Base-by-base conservation (phyloP, 2,888 invertebrate genomes). In the Epirrita christyi region DNA sequence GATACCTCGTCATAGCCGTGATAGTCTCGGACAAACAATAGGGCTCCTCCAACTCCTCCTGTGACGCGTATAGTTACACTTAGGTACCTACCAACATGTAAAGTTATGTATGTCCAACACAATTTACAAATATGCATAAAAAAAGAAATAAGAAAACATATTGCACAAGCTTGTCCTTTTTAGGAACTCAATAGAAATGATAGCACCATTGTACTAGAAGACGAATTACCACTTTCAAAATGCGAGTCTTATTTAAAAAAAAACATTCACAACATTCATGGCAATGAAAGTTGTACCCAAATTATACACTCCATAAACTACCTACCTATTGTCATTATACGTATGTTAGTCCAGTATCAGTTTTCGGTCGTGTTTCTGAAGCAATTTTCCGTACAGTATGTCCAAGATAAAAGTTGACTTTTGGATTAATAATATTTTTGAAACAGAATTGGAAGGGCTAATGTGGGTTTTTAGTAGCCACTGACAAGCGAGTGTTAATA, bases 381-480 rank as follows among this genome's bases (percentile, higher is more conserved):
- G 73, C 69, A 72, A 80, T 51, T 82, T 81, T 82, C 72, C 76
- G 74, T 74, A 21, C 21, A 21, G 21, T 21, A 21, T 21, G 21
- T 21, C 21, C 21, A 21, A 21, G 21, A 21, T 21, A 21, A 21
- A 21, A 21, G 2, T 21, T 21, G 2, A 21, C 21, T 21, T 3
- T 4, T 21, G 21, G 21, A 21, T 3, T 21, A 3, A 21, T 21
- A n/a, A n/a, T n/a, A n/a, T n/a, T n/a, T n/a, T n/a, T n/a, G n/a
- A n/a, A n/a, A n/a, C n/a, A n/a, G n/a, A n/a, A n/a, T n/a, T n/a
- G n/a, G n/a, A n/a, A n/a, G n/a, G n/a, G n/a, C n/a, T n/a, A n/a
- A n/a, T n/a, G n/a, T n/a, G n/a, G n/a, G n/a, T n/a, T n/a, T n/a
- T n/a, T n/a, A n/a, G n/a, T n/a, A n/a, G n/a, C n/a, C n/a, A n/a